Evolutionary conservation across 2,888 invertebrate species (phyloP).

Genomic region (Erebia palarica): DNA sequence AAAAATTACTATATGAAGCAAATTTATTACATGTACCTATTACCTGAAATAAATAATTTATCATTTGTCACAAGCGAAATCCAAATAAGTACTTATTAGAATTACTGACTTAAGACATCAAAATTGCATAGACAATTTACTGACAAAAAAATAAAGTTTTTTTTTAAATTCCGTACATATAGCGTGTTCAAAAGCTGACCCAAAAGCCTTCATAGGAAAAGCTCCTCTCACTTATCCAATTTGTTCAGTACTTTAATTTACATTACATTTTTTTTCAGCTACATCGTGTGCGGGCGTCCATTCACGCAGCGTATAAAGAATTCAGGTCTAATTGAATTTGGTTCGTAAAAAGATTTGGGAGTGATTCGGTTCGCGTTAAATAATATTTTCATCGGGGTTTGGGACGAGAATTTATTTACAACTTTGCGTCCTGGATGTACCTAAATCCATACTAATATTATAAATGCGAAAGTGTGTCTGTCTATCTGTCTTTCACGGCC

Average conservation of each 20-base stretch:
- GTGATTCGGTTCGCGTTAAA: conserved; percentile 40
- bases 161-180: neutral
- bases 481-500: no score
- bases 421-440: neutral
- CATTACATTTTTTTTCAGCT: conserved; percentile 57
- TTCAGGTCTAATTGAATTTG: conserved; percentile 57
- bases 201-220: neutral
- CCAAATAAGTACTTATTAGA: no score
- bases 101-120: no score
- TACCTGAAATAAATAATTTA: no score
- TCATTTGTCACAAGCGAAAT: no score
- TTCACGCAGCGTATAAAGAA: conserved; percentile 58
- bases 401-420: neutral
- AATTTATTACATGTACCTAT: no score
- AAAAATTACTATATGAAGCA: no score
- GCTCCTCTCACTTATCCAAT: conserved; percentile 16
- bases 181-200: neutral
- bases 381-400: conserved; percentile 27
- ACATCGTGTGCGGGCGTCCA: conserved; percentile 47
- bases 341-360: conserved; percentile 45
- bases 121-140: no score
- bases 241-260: conserved; percentile 48
- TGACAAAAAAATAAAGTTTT: no score
- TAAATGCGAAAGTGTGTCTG: no score
- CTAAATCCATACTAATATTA: no score